Percentiles rank a stretch among this genome's conserved stretches.
Conservation (phyloP, 2,797 vertebrate species). For the Telmatherina bonti region DNA sequence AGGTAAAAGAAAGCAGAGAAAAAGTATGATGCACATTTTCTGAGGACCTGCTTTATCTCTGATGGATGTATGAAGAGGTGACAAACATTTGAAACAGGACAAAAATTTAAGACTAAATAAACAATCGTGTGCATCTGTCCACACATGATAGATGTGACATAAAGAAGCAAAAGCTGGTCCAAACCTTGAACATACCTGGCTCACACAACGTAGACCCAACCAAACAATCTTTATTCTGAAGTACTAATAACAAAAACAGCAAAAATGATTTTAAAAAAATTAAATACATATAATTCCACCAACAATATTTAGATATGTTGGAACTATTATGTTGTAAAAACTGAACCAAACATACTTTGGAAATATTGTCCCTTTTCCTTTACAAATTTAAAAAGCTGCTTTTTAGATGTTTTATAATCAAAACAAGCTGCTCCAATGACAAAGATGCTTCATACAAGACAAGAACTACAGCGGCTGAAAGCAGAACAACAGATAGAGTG, state of each 20-base stretch:
- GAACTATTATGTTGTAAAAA: too few relatives aligned
- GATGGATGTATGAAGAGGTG: neutral
- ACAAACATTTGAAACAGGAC: neutral
- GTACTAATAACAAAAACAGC: neutral
- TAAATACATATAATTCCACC: too few relatives aligned
- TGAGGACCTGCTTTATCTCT: neutral
- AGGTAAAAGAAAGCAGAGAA: neutral
- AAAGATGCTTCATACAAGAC: neutral
- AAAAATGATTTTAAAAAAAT: neutral
- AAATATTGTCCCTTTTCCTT: neutral
- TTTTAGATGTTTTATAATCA: neutral
- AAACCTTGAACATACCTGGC: too few relatives aligned
- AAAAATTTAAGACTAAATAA: neutral
- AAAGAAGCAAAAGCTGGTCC: neutral
- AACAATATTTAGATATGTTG: too few relatives aligned
- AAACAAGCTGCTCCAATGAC: neutral
- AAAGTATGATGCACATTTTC: conserved; percentile 13
- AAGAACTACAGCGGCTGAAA: neutral
- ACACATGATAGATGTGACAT: too few relatives aligned
- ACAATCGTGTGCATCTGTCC: neutral
- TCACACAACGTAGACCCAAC: neutral
- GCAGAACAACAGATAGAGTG: neutral
- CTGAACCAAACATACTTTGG: too few relatives aligned
- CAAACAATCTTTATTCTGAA: neutral
- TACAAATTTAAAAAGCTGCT: neutral